Base-by-base conservation (phyloP, 2,797 vertebrate genomes). In the Falco cherrug region DNA sequence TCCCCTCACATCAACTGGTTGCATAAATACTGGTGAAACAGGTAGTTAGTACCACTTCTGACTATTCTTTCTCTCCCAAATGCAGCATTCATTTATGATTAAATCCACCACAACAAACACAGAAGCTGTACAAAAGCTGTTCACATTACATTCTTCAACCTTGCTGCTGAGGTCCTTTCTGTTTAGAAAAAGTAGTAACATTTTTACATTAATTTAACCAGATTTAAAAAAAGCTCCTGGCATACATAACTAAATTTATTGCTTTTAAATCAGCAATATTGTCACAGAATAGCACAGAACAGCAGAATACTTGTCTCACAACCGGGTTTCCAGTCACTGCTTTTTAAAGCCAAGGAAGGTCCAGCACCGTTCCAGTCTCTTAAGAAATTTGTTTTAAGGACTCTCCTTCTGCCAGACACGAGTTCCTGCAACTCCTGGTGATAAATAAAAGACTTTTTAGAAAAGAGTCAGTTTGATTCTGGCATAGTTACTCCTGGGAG, bases 41-140 rank as follows among this genome's bases (percentile, higher is more conserved):
- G 19, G 47, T 7, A 16, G 33, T 6, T 7, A 7, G 61, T 18
- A 56, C 37, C 78, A 1, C 43, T 17, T 8, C 51, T 3, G 31
- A 17, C 71, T 48, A 3, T 19, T 47, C 65, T 28, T 25, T 15
- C 41, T 54, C 70, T 53, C 74, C 63, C 81, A 6, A 15, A 19
- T 0, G 6, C 1, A 14, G 19, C 69, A 5, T 13, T 47, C 5
- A 0, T 79, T 60, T 3, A 10, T 2, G 43, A 48, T 26, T 28
- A 16, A 74, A 84, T 4, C 29, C 75, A 26, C 28, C 9, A 0
- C 8, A 50, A 31, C 20, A 2, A 61, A 41, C 21, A 17, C 16
- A 6, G 13, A 29, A 12, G 47, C 35, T 41, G 61, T 8, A 29
- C 57, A 48, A 41, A 35, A 80, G 37, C 80, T 45, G 79, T 68